phyloP scores from a whole-genome alignment of 2,888 invertebrate species.

The Himalopsyche anomala region DNA sequence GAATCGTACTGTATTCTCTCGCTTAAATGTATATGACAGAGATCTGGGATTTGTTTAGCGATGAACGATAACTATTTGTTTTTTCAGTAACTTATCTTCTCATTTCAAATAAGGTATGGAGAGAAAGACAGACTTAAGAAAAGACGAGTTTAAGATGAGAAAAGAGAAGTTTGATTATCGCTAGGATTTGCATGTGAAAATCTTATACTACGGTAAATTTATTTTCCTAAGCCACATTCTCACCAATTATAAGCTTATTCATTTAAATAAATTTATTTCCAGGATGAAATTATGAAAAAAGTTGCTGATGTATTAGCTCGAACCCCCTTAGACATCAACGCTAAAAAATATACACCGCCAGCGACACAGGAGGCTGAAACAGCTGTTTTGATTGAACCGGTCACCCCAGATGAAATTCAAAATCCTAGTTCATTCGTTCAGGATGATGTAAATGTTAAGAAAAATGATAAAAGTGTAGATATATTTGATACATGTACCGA shows the following conservation, averaged over 20 bases:
- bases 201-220: background rate
- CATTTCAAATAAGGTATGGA: too few species aligned
- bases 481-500: slow-evolving; percentile 62
- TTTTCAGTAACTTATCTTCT: too few species aligned
- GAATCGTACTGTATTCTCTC: too few species aligned
- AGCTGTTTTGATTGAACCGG: slow-evolving; percentile 46
- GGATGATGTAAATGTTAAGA: slow-evolving; percentile 50
- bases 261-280: slow-evolving; percentile 67
- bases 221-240: background rate
- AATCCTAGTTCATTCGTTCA: slow-evolving; percentile 64
- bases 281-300: slow-evolving; percentile 85
- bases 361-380: slow-evolving; percentile 69
- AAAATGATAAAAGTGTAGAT: slow-evolving; percentile 59
- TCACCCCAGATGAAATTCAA: slow-evolving; percentile 60
- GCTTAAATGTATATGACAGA: too few species aligned
- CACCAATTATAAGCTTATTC: slow-evolving; percentile 33
- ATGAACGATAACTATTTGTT: too few species aligned
- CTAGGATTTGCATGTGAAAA: background rate
- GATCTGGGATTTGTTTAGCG: too few species aligned
- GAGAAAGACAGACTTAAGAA: too few species aligned
- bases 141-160: too few species aligned
- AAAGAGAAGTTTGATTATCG: too few species aligned
- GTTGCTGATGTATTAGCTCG: slow-evolving; percentile 83
- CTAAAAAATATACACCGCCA: slow-evolving; percentile 80
- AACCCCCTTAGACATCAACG: slow-evolving; percentile 83